Conservation (phyloP, 1,140 invertebrate species). For the Aphaenogaster ashmeadi region DNA sequence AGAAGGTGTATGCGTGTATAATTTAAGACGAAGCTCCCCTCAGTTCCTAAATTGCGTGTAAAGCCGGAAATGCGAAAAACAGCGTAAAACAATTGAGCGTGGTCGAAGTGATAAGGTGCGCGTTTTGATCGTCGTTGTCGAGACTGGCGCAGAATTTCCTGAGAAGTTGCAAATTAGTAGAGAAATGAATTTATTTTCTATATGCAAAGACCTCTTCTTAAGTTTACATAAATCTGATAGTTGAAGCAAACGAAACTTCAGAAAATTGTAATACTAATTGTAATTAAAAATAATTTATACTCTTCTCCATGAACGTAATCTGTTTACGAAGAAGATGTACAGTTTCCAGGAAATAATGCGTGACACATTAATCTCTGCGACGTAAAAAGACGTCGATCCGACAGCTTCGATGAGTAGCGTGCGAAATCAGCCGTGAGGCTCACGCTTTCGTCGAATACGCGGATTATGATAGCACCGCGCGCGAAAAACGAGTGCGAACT, state of each 20-base stretch:
- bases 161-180: neutral
- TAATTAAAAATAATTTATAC: neutral
- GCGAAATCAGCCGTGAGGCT: constrained; percentile 31
- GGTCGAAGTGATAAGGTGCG: constrained; percentile 23
- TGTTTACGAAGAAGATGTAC: neutral
- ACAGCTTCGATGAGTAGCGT: constrained; percentile 23
- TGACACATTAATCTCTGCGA: constrained; percentile 4
- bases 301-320: neutral
- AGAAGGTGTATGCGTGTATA: constrained; percentile 72
- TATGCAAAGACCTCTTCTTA: neutral
- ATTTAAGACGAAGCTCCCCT: constrained; percentile 77
- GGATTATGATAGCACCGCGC: constrained; percentile 43
- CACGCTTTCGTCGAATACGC: constrained; percentile 67
- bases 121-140: neutral
- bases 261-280: neutral
- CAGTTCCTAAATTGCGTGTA: constrained; percentile 79
- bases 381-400: neutral
- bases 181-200: neutral
- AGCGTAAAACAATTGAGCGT: constrained; percentile 70
- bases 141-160: neutral
- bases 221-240: neutral
- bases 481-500: constrained; percentile 33
- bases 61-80: constrained; percentile 64
- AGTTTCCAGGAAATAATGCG: constrained; percentile 12
- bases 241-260: neutral